phyloP scores from a whole-genome alignment of 2,113 vertebrate species.

The Gnathonemus longibarbis region DNA sequence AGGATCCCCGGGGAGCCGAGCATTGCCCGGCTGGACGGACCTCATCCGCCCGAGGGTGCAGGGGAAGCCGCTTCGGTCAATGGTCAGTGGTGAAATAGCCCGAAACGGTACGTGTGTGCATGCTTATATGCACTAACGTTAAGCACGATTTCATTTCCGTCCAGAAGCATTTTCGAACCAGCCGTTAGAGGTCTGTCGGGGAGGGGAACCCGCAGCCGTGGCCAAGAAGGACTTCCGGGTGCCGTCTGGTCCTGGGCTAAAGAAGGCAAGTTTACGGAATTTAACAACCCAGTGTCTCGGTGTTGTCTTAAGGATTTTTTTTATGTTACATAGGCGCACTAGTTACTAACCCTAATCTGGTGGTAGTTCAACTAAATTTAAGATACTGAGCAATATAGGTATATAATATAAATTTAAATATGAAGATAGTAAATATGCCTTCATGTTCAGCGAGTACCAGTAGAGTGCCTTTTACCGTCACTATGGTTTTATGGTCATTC shows the following conservation, averaged over 20 bases:
- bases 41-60: neutral
- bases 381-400: neutral
- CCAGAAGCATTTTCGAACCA: neutral
- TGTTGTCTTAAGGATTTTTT: neutral
- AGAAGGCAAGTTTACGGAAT: neutral
- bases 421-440: neutral
- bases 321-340: neutral
- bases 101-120: neutral
- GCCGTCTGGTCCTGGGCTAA: neutral
- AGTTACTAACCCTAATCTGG: neutral
- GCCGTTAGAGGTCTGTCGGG: neutral
- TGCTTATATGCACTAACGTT: too few species aligned
- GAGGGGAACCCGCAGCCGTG: neutral
- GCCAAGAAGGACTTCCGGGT: neutral
- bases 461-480: neutral
- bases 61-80: neutral
- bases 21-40: neutral
- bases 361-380: neutral
- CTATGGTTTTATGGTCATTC: neutral
- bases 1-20: neutral
- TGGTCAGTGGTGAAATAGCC: neutral
- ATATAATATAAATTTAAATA: neutral
- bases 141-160: neutral
- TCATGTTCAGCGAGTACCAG: neutral
- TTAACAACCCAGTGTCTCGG: too few species aligned